Conservation (phyloP, 2,888 invertebrate genomes). For the Marasmarcha lunaedactyla region DNA sequence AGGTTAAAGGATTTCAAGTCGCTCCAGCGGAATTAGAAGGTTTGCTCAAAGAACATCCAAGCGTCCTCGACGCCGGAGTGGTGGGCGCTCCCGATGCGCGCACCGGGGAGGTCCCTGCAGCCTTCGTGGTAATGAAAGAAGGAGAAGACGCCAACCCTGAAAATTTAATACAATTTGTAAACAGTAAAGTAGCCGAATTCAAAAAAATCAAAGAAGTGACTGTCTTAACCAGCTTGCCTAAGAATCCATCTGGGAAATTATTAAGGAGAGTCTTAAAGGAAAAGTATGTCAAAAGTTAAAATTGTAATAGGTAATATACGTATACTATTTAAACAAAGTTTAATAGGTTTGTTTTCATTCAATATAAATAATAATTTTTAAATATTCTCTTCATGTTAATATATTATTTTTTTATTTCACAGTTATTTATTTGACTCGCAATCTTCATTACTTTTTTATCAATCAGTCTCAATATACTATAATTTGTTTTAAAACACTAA, state of each 20-base stretch:
- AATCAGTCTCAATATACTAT: too few relatives aligned
- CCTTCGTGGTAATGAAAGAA: slow-evolving; percentile 73
- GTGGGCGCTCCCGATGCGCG: slow-evolving; percentile 79
- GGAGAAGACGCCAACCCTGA: slow-evolving; percentile 37
- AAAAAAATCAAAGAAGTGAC: slow-evolving; percentile 79
- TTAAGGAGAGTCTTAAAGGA: slow-evolving; percentile 73
- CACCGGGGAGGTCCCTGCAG: slow-evolving; percentile 83
- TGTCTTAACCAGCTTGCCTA: slow-evolving; percentile 79
- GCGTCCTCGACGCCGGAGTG: slow-evolving; percentile 85
- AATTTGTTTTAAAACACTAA: too few relatives aligned
- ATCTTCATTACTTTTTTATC: too few relatives aligned
- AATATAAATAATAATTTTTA: too few relatives aligned
- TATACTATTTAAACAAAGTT: too few relatives aligned
- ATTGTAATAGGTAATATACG: too few relatives aligned
- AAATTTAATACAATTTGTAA: slow-evolving; percentile 74
- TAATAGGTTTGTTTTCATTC: too few relatives aligned
- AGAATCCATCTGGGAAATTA: slow-evolving; percentile 83
- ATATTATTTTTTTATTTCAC: too few relatives aligned
- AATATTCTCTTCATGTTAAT: too few relatives aligned
- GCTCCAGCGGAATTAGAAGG: slow-evolving; percentile 91
- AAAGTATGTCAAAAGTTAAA: slow-evolving; percentile 28
- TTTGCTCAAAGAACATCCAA: slow-evolving; percentile 78
- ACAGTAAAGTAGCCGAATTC: slow-evolving; percentile 78
- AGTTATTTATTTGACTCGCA: too few relatives aligned
- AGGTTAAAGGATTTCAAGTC: slow-evolving; percentile 82